Percentiles rank a stretch among this genome's conserved stretches.
phyloP scores from a whole-genome alignment of 2,888 invertebrate species.

The Mythimna vitellina region DNA sequence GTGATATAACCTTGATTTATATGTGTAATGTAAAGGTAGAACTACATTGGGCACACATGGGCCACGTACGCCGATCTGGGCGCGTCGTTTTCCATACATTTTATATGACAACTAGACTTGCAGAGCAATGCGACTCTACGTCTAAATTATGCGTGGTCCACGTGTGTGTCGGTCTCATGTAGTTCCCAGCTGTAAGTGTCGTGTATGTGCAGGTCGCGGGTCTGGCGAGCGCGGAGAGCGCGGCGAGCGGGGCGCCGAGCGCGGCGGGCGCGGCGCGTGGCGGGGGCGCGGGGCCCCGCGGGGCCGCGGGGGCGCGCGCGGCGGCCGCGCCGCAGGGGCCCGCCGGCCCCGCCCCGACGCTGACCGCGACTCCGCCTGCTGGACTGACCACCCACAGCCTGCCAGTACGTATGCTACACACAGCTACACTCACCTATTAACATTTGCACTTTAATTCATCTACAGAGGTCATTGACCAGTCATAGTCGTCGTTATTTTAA shows the following conservation, averaged over 20 bases:
- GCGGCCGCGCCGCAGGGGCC: constrained; percentile 51
- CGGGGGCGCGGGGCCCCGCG: constrained; percentile 65
- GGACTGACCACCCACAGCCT: constrained; percentile 62
- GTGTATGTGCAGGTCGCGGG: constrained; percentile 76
- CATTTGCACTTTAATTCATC: not conserved
- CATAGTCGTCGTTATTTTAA: too few species aligned
- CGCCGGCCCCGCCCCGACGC: constrained; percentile 50
- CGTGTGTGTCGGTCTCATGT: too few species aligned
- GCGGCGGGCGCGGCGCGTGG: constrained; percentile 63
- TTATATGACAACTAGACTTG: too few species aligned
- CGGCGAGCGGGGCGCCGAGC: constrained; percentile 68
- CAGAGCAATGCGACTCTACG: too few species aligned
- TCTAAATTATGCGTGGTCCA: too few species aligned
- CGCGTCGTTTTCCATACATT: too few species aligned
- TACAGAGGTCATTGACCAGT: not conserved
- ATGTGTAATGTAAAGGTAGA: not conserved
- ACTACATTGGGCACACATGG: too few species aligned
- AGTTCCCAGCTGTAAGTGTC: too few species aligned
- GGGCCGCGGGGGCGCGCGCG: constrained; percentile 69
- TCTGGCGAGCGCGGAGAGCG: constrained; percentile 67
- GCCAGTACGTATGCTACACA: constrained; percentile 14
- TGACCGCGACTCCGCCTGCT: constrained; percentile 53
- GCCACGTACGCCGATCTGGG: too few species aligned
- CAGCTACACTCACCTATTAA: too few species aligned
- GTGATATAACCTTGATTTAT: not conserved